Base-by-base conservation (phyloP, 2,888 invertebrate genomes). In the Andrena marginata region DNA sequence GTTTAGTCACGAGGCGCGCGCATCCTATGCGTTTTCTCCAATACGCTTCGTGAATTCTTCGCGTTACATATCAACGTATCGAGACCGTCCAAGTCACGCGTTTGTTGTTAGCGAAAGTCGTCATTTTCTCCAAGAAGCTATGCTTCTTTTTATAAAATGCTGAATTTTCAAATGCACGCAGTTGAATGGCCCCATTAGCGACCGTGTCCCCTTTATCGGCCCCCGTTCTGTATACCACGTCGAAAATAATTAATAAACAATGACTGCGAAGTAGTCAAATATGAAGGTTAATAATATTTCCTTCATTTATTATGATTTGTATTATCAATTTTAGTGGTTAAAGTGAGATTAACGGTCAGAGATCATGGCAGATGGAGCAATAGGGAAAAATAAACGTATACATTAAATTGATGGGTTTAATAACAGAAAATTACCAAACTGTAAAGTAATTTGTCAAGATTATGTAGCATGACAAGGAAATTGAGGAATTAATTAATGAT, bases 1-100 rank as follows among this genome's bases (percentile, higher is more conserved):
- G 83, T 87, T 87, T 77, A 85, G 87, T 87, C 86, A 87, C 86
- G 86, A 69, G 74, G 49, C 33, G 60, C 29, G 70, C 60, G 23
- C 42, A 42, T 74, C 48, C 60, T 13, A 35, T 26, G 48, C 63
- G 59, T 64, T 84, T 82, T 82, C 76, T 73, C 76, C 70, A 85
- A 77, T 64, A 59, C 75, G 33, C 20, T 8, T 63, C 29, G 42
- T 42, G 54, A 42, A n/a, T 54, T 71, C 62, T 7, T n/a, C 33
- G 64, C 62, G 51, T 72, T 13, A 7, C 16, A 33, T 33, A 56
- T 70, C 33, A 29, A 31, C 54, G 62, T 31, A 16, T 31, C 4
- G 6, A 23, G 33, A 62, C 20, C 23, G 35, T 23, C 35, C 69
- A 29, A 56, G 26, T 1, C 23, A 13, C 3, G 51, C 56, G 33